Base-by-base conservation (phyloP, 2,888 invertebrate species). In the Cryptophagus acutangulus region DNA sequence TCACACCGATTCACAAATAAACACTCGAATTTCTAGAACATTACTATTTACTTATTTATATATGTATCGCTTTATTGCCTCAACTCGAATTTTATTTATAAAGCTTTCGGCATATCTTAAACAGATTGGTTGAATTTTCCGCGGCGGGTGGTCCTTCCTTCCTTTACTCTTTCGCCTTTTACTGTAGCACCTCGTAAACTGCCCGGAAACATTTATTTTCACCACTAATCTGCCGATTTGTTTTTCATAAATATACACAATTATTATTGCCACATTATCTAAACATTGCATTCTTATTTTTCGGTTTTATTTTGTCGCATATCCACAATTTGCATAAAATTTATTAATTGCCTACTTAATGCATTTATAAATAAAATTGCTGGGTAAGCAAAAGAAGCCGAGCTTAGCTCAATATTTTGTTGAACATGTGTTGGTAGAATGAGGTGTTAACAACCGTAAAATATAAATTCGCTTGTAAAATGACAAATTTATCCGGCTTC, bases 1-100 rank as follows among this genome's bases (percentile, higher is more conserved):
- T 63, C 62, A 61, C 63, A 57, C 61, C 56, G 58, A 59, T 62
- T 65, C 63, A 66, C 65, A 67, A 67, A 67, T 66, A 67, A 67
- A 67, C 67, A 67, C 67, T 66, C 63, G 65, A 61, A 60, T 65
- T 67, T 67, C 67, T 65, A 63, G 67, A 62, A 66, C 66, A 64
- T 64, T 63, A 63, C 61, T 65, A 65, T 67, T 67, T 66, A 66
- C 64, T 65, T 67, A 66, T 67, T 67, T 67, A 62, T n/a, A n/a
- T 59, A 61, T 60, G 58, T 48, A 39, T 59, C 57, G 53, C 62
- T 66, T 67, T 67, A 66, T 65, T 64, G 61, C 64, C 52, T 45
- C 48, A 43, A 53, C 51, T 64, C 63, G 64, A 65, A 64, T 65
- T 66, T 59, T 48, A n/a, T n/a, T n/a, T n/a, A 58, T 60, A 52